Percentiles rank a stretch among this genome's conserved stretches.
Evolutionary conservation across 35 echinoderm and acorn worm genomes (phyloP).

Genomic region (Holothuria glaberrima): DNA sequence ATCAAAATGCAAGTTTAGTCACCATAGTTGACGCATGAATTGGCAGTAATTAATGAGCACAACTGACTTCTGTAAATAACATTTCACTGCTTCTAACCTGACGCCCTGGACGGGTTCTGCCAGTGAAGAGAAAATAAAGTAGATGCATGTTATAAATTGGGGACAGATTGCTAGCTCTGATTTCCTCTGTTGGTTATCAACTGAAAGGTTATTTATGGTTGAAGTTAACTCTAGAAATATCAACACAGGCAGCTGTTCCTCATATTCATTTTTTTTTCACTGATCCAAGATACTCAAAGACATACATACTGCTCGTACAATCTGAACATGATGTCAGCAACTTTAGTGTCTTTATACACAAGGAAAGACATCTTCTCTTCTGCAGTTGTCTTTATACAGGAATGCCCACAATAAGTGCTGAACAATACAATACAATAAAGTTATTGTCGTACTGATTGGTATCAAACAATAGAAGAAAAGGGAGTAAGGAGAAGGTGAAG

Average conservation of each 20-base stretch:
- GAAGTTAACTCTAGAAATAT: constrained; percentile 13
- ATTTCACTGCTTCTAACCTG: neutral
- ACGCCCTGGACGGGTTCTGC: neutral
- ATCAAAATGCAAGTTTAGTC: neutral
- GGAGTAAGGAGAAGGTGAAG: no score
- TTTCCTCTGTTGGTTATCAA: constrained; percentile 37
- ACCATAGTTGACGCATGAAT: neutral
- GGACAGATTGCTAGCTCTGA: constrained; percentile 47
- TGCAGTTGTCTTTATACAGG: no score
- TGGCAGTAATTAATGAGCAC: constrained; percentile 27
- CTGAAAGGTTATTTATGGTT: constrained; percentile 18
- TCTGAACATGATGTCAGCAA: no score
- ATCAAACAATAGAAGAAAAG: no score
- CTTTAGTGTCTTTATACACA: no score
- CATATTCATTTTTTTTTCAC: neutral
- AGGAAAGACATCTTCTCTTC: no score
- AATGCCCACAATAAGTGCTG: no score
- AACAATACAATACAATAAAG: no score
- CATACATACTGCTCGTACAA: no score
- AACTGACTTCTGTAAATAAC: constrained; percentile 46
- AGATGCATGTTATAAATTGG: constrained; percentile 35
- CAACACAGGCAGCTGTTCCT: constrained; percentile 42
- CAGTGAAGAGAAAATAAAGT: neutral
- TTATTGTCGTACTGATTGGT: no score
- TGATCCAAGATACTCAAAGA: no score